These are phyloP conservation scores for Poecilus cupreus DNA, from an alignment of 2,888 invertebrate genomes.

Conservation along the genomic window DNA sequence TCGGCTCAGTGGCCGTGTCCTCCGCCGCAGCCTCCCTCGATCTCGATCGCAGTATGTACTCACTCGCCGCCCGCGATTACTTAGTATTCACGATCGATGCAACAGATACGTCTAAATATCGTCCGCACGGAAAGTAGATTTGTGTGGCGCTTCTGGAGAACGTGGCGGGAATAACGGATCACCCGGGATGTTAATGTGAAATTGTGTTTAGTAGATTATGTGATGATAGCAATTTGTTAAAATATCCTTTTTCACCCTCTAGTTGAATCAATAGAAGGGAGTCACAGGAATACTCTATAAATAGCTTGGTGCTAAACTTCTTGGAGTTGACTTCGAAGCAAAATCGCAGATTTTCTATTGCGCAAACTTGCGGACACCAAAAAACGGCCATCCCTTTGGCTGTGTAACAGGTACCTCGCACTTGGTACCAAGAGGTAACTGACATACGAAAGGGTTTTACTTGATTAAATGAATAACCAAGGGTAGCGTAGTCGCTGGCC, in stretches of 20 bases:
- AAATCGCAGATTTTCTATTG: no score
- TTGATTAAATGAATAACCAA: no score
- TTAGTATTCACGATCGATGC: constrained; percentile 41
- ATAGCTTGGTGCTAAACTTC: no score
- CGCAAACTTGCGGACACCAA: no score
- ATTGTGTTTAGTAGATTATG: constrained; percentile 17
- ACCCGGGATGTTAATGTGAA: not conserved
- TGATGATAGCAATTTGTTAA: not conserved
- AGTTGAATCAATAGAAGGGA: no score
- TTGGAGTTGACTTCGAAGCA: no score
- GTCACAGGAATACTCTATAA: no score
- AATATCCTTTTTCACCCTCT: not conserved
- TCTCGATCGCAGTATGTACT: constrained; percentile 20
- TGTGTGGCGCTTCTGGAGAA: constrained; percentile 46
- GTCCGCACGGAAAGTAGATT: constrained; percentile 50
- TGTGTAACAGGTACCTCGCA: no score
- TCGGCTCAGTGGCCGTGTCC: constrained; percentile 28
- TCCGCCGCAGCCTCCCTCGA: not conserved
- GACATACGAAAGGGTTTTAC: no score
- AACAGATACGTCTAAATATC: constrained; percentile 57
- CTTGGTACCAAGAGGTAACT: no score
- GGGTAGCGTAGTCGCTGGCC: no score
- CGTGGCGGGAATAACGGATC: constrained; percentile 21
- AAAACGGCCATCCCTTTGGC: no score
- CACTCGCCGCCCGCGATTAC: constrained; percentile 28